Evolutionary conservation across 2,888 invertebrate genomes (phyloP).

Genomic region (Caenorhabditis sp.): DNA sequence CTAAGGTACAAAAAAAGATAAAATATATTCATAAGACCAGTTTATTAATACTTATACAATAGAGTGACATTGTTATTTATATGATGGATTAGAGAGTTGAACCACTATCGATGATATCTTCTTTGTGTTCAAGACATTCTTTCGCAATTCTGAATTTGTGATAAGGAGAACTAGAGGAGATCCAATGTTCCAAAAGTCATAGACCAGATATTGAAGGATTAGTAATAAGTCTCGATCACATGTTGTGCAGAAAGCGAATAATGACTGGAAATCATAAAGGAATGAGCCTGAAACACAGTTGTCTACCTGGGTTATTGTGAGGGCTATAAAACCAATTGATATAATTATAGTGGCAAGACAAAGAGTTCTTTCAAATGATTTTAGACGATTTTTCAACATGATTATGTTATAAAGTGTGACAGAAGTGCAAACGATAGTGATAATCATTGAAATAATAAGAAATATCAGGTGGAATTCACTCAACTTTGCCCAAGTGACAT

Average conservation of each 20-base stretch:
- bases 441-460: constrained; percentile 12
- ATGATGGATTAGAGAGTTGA: too few relatives aligned
- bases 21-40: too few relatives aligned
- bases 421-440: constrained; percentile 21
- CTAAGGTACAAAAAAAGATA: too few relatives aligned
- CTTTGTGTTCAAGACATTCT: too few relatives aligned
- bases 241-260: not conserved
- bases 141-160: constrained; percentile 4
- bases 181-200: constrained; percentile 6
- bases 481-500: not conserved
- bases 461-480: constrained; percentile 17
- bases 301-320: too few relatives aligned
- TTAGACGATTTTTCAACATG: constrained; percentile 19
- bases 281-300: too few relatives aligned
- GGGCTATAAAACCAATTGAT: constrained; percentile 12
- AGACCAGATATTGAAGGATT: not conserved
- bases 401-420: constrained; percentile 22
- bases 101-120: too few relatives aligned
- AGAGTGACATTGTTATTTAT: too few relatives aligned
- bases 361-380: constrained; percentile 17
- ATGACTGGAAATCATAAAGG: not conserved
- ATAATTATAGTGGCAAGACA: constrained; percentile 25
- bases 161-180: constrained; percentile 17
- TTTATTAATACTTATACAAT: too few relatives aligned
- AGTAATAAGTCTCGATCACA: not conserved